These are phyloP conservation scores for Deilephila elpenor DNA, from an alignment of 2,888 invertebrate genomes.

Conservation along the genomic window DNA sequence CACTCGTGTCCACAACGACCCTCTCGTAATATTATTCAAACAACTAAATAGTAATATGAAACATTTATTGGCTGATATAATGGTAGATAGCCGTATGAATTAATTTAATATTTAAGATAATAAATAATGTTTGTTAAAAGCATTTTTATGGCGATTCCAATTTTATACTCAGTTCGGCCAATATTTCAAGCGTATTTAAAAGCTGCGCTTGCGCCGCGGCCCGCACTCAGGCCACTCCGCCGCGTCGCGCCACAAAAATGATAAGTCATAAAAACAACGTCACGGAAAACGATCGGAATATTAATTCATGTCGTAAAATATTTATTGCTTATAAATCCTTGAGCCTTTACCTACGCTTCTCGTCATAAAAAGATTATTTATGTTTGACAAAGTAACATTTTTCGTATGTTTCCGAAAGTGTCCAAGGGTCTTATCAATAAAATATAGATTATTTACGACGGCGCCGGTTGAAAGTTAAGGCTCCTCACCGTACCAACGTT, in stretches of 20 bases:
- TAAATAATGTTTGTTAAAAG: constrained; percentile 75
- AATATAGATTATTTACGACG: constrained; percentile 78
- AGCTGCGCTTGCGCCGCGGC: constrained; percentile 53
- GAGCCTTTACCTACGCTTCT: constrained; percentile 84
- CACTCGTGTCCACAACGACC: not conserved
- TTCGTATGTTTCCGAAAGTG: constrained; percentile 81
- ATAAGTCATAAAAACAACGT: constrained; percentile 84
- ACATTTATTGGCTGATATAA: constrained; percentile 46
- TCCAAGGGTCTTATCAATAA: constrained; percentile 78
- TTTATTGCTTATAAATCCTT: constrained; percentile 85
- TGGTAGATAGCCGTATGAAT: constrained; percentile 59
- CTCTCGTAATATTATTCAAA: constrained; percentile 33
- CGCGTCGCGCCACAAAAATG: constrained; percentile 79
- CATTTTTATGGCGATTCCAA: constrained; percentile 75
- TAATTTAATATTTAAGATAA: constrained; percentile 72
- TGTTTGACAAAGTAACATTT: constrained; percentile 83
- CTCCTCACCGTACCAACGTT: constrained; percentile 51
- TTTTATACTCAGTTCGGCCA: constrained; percentile 74
- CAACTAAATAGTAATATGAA: constrained; percentile 46
- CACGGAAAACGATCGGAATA: constrained; percentile 84
- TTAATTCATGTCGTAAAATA: constrained; percentile 85
- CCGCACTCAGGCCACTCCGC: constrained; percentile 45
- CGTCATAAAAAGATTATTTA: constrained; percentile 85
- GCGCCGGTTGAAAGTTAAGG: constrained; percentile 67
- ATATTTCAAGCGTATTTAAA: constrained; percentile 68